A percentile compares a stretch with the other conserved stretches of the same genome.
phyloP scores from a whole-genome alignment of 2,888 invertebrate species.

The Capitulum mitella region DNA sequence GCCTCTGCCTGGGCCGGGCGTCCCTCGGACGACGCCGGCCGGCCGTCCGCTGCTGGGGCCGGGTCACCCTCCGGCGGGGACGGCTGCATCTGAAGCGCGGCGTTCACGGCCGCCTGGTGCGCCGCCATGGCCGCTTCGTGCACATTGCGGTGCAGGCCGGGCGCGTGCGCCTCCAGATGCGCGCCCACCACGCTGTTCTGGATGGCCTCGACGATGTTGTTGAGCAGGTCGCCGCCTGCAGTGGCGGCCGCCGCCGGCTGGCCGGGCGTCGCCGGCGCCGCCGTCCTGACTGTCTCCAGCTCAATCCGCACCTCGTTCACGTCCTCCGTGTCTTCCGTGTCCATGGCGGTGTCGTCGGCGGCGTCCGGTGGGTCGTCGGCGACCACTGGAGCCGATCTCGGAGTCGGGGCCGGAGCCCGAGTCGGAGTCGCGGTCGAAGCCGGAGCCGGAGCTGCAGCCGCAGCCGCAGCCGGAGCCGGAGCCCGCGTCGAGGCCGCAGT shows the following conservation, averaged over 20 bases:
- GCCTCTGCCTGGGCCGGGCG: too few species aligned
- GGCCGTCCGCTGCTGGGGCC: conserved; percentile 30
- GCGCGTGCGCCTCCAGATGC: conserved; percentile 15
- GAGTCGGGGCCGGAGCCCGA: not conserved
- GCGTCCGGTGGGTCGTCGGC: not conserved
- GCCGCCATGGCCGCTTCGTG: conserved; percentile 46
- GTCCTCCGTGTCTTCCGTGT: not conserved
- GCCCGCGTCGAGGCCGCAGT: conserved; percentile 19
- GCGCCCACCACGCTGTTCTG: conserved; percentile 13
- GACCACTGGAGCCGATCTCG: not conserved
- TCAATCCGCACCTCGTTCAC: conserved; percentile 12
- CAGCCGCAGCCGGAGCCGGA: not conserved
- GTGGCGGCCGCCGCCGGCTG: conserved; percentile 40
- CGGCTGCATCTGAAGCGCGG: conserved; percentile 57
- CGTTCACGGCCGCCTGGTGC: conserved; percentile 53
- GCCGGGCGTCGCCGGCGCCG: not conserved
- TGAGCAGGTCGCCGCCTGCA: conserved; percentile 48
- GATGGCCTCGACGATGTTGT: conserved; percentile 7
- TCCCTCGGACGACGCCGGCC: too few species aligned
- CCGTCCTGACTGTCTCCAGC: conserved; percentile 3
- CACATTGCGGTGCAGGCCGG: conserved; percentile 24
- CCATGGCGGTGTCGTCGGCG: not conserved
- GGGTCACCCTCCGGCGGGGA: conserved; percentile 44
- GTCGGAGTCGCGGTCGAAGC: not conserved
- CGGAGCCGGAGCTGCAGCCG: not conserved